Evolutionary conservation across 2,797 vertebrate species (phyloP), one percentile per base, ranked within the genome.

Genomic region (Chiropotes sagulatus): DNA sequence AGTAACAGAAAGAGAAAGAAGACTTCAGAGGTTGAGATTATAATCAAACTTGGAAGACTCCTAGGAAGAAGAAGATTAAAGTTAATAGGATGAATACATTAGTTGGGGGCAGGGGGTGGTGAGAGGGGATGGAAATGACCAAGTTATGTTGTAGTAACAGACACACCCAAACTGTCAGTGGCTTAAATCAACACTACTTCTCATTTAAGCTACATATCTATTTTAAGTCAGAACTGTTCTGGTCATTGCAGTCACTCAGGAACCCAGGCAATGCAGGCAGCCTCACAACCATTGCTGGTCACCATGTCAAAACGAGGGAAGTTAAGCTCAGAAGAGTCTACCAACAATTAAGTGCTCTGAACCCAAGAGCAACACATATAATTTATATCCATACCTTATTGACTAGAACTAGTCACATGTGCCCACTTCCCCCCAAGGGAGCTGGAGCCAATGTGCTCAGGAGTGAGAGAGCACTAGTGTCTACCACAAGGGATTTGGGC

Each of bases 281-380:
- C 9, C 72, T 67, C 33, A 30, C 17, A 30, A 24, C 0, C 61
- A 41, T 2, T 50, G 24, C 26, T 72, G n/a, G 48, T 80, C 28
- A 50, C 57, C 7, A 33, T 17, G 0, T 41, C n/a, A 54, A 76
- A 39, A 19, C 2, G 72, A 39, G 12, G 1, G 20, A 82, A 92
- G 8, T 4, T 50, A 44, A 81, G 8, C 73, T 80, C 52, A 50
- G 48, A 76, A 93, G n/a, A 28, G 14, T 72, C 44, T 82, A 84
- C 9, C 7, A 58, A 50, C n/a, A 91, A 33, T 14, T 54, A 90
- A 75, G 44, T 81, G 28, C 9, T 82, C 28, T 79, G 64, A 79
- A 72, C 30, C 5, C n/a, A 50, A 22, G 0, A 57, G 30, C 10
- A 41, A 39, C 24, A 36, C 2, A 4, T 4, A 0, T 0, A 14